Evolutionary conservation across 1,140 invertebrate species (phyloP), one percentile per base, ranked within the genome.

Genomic region (Tetragonula clypearis): DNA sequence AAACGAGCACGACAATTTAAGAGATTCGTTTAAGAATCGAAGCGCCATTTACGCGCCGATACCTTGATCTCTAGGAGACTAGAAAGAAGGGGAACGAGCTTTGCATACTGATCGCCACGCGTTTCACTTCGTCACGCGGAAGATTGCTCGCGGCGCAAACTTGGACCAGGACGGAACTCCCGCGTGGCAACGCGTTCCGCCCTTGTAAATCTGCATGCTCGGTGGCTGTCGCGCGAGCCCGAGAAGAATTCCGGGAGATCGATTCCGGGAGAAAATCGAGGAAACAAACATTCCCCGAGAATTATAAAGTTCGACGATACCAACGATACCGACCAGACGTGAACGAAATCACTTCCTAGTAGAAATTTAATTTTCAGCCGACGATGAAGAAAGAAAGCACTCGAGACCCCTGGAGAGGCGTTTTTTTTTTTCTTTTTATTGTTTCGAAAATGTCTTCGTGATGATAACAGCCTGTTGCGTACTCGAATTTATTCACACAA

Each of bases 11-110:
- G n/a, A 26, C 72, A 17, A 76, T 76, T 60, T 76, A 76, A 41
- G 74, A 60, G 56, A 76, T 35, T 35, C 17, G n/a, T 19, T 75
- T 75, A 35, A 49, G 73, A 75, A 75, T 58, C 73, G 73, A 58
- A 15, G 3, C n/a, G 55, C 55, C 23, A 55, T 75, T 75, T 75
- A 58, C 30, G 17, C 30, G 17, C 26, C 53, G 21, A 21, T 19
- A 55, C 23, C 41, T 73, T n/a, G 74, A 1, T 23, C 56, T 30
- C 60, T 23, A 15, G 56, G 56, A 15, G 56, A 76, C 56, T 30
- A 58, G 56, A 76, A 76, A 60, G 60, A 56, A 76, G 35, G 30
- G 4, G 14, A 41, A 60, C 74, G 56, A 41, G 53, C 56, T 76
- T 76, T 60, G 74, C 74, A 76, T 76, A 60, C 74, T 23, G 74